Evolutionary conservation across 1,140 invertebrate genomes (phyloP), one percentile per base, ranked within the genome.

Genomic region (Drosophila serrata): DNA sequence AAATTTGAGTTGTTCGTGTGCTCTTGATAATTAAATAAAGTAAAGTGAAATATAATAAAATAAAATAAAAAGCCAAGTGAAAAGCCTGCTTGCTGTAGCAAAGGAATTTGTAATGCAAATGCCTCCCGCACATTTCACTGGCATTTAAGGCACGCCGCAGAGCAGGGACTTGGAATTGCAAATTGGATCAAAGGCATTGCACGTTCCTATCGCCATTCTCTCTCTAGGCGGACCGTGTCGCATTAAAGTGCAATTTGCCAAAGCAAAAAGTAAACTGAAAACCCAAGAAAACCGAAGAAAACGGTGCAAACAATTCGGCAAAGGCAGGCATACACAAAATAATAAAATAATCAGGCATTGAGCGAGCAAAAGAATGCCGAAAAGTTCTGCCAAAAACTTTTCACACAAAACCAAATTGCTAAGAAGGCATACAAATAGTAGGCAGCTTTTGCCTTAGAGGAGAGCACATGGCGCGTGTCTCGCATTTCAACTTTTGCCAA

Each of bases 401-500:
- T 78, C 40, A 69, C 49, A 77, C 56, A 78, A 78, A 76, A 49
- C 22, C 55, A 49, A 42, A 61, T 60, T 53, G 60, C 53, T 56
- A 24, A 31, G 59, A 51, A 58, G 22, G 35, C 39, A 49, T 24
- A 24, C 39, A 49, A n/a, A n/a, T 33, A 19, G 51, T 7, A 37
- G 51, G 49, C 49, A 19, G 46, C 27, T 19, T 31, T n/a, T 33
- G 53, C 42, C 17, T n/a, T n/a, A n/a, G n/a, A n/a, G n/a, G n/a
- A n/a, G n/a, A n/a, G 56, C 82, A 75, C 67, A 73, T 67, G 84
- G 80, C 84, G 84, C 84, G 80, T 87, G 84, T 88, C 72, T 84
- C 72, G 84, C 84, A 88, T 84, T 88, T 78, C 73, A 87, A 88
- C 73, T 69, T 45, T 72, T 67, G 64, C 60, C 65, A 64, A 76